Evolutionary conservation across 2,797 vertebrate species (phyloP), one percentile per base, ranked within the genome.

Genomic region (Poeciliopsis gracilis): DNA sequence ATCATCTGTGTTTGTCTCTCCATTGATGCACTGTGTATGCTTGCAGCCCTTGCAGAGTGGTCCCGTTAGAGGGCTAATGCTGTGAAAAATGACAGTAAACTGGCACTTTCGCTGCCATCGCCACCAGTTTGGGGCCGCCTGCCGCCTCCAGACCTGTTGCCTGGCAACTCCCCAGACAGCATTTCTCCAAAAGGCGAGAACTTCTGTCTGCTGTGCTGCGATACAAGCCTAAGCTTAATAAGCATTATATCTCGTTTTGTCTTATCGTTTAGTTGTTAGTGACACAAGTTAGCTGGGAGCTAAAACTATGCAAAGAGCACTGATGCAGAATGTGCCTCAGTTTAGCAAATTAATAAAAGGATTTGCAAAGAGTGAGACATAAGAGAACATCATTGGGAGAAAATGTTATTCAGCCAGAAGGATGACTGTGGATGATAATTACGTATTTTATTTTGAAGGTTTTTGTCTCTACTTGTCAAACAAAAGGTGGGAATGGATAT

Each of bases 81-180:
- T 89, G 91, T 95, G 93, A 95, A 91, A 95, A 95, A 94, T 93
- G 92, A 94, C 93, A 89, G 91, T 76, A 84, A 94, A 94, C 85
- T 83, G 81, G 85, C 85, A 87, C 89, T 92, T 92, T 91, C 88
- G 71, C 85, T 72, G 79, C 86, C 84, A 86, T 86, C 86, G 67
- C 88, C 80, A 77, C 75, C 28, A 72, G 84, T 93, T 89, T 89
- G 84, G 84, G 90, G 83, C 88, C 28, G 83, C 90, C 88, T 87
- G 82, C 83, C 73, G 78, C 89, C 91, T 86, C 73, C 86, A 85
- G 88, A 86, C 82, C 76, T 91, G 95, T 96, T 96, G 95, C 95
- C 92, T 93, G 90, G 95, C 94, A 95, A 96, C 94, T 90, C 88
- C 91, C 91, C 88, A 92, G 92, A 94, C 91, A 90, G 81, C 87